Evolutionary conservation across 1,140 invertebrate species (phyloP).

Genomic region (Meteorus sp.): DNA sequence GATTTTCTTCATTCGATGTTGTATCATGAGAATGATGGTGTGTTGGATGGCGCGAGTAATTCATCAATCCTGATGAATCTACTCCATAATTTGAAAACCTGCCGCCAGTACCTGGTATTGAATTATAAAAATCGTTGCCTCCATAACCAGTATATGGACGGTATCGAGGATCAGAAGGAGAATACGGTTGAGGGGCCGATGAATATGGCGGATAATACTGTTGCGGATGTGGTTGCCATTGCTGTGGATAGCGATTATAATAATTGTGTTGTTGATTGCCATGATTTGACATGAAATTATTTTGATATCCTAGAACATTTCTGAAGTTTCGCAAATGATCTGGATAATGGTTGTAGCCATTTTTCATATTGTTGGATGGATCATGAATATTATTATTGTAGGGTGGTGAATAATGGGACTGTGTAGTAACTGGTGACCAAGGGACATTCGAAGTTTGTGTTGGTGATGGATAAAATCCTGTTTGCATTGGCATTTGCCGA

Average conservation of each 20-base stretch:
- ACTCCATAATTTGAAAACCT: background rate
- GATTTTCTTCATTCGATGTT: background rate
- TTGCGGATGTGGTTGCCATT: background rate
- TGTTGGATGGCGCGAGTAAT: background rate
- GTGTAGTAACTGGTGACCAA: too few species aligned
- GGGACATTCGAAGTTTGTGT: too few species aligned
- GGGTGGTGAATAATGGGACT: background rate
- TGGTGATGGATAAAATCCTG: too few species aligned
- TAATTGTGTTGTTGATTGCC: background rate
- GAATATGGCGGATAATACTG: background rate
- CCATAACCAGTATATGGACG: slow-evolving; percentile 3
- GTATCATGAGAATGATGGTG: background rate
- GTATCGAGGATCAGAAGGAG: background rate
- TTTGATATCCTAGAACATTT: background rate
- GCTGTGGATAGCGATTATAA: background rate
- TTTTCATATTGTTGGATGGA: background rate
- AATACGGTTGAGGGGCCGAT: background rate
- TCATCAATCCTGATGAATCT: background rate
- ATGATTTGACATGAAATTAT: too few species aligned
- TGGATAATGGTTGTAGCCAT: background rate
- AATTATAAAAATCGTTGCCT: slow-evolving; percentile 6
- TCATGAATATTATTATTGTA: background rate
- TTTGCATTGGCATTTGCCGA: too few species aligned
- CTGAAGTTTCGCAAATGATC: background rate
- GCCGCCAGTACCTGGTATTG: background rate